These are phyloP conservation scores for Passerina amoena DNA, from an alignment of 2,113 vertebrate species.

Conservation along the genomic window DNA sequence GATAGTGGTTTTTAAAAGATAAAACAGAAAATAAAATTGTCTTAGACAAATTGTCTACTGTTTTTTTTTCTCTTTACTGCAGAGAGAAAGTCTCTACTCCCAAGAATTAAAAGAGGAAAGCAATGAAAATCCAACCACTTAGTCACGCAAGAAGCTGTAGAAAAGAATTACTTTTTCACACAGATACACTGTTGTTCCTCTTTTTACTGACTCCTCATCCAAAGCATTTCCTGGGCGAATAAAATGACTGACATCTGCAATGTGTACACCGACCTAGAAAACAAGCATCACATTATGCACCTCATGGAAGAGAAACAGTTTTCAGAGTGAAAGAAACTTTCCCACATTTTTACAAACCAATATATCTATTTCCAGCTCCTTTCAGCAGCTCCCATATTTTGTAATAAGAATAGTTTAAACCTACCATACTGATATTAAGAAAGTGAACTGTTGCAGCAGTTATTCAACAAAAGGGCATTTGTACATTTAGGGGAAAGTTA, in stretches of 20 bases:
- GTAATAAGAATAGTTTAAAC: neutral
- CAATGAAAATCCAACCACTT: neutral
- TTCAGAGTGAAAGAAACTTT: neutral
- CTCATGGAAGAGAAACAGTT: neutral
- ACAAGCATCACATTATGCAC: neutral
- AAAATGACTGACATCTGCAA: conserved; percentile 97
- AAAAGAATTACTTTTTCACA: conserved; percentile 86
- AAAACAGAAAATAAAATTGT: neutral
- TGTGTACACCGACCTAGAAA: conserved; percentile 92
- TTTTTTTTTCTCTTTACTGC: neutral
- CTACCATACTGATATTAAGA: neutral
- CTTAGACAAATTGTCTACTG: neutral
- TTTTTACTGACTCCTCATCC: conserved; percentile 91
- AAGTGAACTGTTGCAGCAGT: neutral
- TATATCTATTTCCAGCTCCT: neutral
- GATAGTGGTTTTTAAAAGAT: neutral
- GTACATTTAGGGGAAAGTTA: neutral
- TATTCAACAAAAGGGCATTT: neutral
- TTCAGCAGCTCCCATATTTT: neutral
- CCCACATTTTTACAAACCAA: neutral
- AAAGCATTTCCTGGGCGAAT: conserved; percentile 94
- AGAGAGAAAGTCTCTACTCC: neutral
- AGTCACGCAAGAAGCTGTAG: neutral
- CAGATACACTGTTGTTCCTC: conserved; percentile 96
- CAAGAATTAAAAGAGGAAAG: neutral